A percentile compares a stretch with the other conserved stretches of the same genome.
phyloP scores from a whole-genome alignment of 2,113 vertebrate genomes.

The Aleadryas rufinucha region DNA sequence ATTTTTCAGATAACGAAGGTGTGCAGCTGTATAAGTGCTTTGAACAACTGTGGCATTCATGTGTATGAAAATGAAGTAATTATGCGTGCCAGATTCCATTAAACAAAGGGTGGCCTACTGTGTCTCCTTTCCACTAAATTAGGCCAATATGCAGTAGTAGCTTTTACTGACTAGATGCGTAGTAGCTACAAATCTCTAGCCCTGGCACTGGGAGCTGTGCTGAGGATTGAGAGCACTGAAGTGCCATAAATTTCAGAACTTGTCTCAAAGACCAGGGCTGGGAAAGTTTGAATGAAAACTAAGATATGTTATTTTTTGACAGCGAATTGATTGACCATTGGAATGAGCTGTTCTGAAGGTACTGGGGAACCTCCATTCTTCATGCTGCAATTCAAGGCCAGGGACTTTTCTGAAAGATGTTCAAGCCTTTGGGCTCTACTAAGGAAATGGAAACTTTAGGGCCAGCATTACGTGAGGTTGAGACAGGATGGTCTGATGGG shows the following conservation, averaged over 20 bases:
- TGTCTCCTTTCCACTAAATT: slow-evolving; percentile 18
- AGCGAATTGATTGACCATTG: background rate
- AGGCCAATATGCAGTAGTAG: background rate
- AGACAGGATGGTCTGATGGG: background rate
- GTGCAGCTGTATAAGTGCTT: background rate
- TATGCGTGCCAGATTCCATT: background rate
- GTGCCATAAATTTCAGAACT: background rate
- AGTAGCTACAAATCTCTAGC: background rate
- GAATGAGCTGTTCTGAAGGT: background rate
- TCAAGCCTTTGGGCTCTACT: background rate
- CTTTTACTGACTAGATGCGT: background rate
- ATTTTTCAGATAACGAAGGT: background rate
- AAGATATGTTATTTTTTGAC: background rate
- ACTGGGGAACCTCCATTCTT: background rate
- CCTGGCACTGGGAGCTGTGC: background rate
- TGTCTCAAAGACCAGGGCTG: background rate
- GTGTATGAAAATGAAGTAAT: slow-evolving; percentile 21
- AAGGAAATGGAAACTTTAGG: background rate
- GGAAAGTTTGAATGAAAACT: background rate
- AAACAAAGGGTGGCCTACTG: background rate
- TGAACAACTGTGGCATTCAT: background rate
- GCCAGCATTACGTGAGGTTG: background rate
- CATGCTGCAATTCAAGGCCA: background rate
- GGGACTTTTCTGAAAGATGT: background rate
- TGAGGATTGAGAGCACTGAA: background rate